Evolutionary conservation across 2,888 invertebrate species (phyloP), one percentile per base, ranked within the genome.

Genomic region (Drosophila suboccidentalis): DNA sequence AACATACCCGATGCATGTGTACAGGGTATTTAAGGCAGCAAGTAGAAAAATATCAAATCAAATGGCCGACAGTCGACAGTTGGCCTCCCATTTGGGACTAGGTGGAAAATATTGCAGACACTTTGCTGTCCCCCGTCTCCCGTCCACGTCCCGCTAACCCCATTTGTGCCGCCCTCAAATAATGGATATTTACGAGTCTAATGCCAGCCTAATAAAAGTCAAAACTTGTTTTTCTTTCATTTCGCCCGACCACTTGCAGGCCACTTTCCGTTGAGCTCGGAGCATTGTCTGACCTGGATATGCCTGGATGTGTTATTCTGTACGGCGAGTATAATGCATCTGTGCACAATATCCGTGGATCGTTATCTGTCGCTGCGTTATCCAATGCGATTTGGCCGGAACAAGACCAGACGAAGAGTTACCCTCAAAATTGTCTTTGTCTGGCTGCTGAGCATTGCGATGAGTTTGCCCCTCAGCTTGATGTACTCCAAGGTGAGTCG

Each of bases 261-360:
- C 51, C 95, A 96, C 91, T 97, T 97, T 89, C 97, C 97, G 0
- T 92, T 97, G 58, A 95, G 96, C 8, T 95, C 97, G 4, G 95
- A 96, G 55, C 97, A 97, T 93, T 98, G 98, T 92, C 95, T 99
- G 80, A 96, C 96, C 58, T 99, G 98, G 98, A 97, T 98, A 81
- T 97, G 97, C 87, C 94, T 98, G 90, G 99, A 99, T 93, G 98
- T 99, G 2, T 94, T 99, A 1, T 97, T 98, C 91, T 99, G 99
- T 93, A 99, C 99, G 0, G 98, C 98, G 1, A 98, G 98, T 78
- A 99, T 99, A 88, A 97, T 99, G 95, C 99, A 99, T 92, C 94
- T 99, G 46, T 98, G 98, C 91, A 98, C 98, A 44, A 98, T 99
- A 91, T 98, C 98, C 75, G 96, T 99, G 72, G 99, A 99, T 93